A percentile compares a stretch with the other conserved stretches of the same genome.
Evolutionary conservation across 2,113 vertebrate genomes (phyloP).

Genomic region (Thalassoma bifasciatum): DNA sequence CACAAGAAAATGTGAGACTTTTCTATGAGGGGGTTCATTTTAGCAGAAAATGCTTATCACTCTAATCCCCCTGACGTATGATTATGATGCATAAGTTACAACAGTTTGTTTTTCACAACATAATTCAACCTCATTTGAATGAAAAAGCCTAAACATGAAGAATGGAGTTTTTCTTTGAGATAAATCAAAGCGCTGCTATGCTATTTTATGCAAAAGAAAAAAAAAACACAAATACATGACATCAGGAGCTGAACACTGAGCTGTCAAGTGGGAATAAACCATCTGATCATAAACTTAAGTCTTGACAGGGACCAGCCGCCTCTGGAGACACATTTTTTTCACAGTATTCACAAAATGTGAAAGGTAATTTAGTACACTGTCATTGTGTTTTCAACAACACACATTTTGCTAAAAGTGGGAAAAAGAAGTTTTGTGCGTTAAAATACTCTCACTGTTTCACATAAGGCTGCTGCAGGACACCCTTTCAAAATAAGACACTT

Average conservation of each 20-base stretch:
- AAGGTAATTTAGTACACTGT: background rate
- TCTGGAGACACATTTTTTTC: background rate
- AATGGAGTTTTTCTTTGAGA: too few relatives aligned
- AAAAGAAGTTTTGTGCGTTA: background rate
- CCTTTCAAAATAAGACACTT: background rate
- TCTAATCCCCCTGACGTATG: too few relatives aligned
- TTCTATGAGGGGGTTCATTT: too few relatives aligned
- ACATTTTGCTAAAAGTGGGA: background rate
- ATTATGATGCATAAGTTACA: too few relatives aligned
- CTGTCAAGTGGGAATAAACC: background rate
- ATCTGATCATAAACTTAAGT: background rate
- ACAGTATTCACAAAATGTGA: conserved; percentile 8
- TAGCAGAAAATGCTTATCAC: too few relatives aligned
- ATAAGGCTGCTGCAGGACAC: conserved; percentile 7
- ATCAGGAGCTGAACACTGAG: background rate
- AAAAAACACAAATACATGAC: background rate
- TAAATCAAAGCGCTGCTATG: background rate
- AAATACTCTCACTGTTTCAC: background rate
- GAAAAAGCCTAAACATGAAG: too few relatives aligned
- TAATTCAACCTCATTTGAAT: too few relatives aligned
- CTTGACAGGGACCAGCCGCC: background rate
- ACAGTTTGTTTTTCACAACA: too few relatives aligned
- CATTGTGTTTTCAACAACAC: background rate
- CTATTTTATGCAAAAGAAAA: conserved; percentile 1
- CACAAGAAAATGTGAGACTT: background rate